A percentile compares a stretch with the other conserved stretches of the same genome.
phyloP scores from a whole-genome alignment of 2,113 vertebrate species.

The Leucoraja erinaceus region DNA sequence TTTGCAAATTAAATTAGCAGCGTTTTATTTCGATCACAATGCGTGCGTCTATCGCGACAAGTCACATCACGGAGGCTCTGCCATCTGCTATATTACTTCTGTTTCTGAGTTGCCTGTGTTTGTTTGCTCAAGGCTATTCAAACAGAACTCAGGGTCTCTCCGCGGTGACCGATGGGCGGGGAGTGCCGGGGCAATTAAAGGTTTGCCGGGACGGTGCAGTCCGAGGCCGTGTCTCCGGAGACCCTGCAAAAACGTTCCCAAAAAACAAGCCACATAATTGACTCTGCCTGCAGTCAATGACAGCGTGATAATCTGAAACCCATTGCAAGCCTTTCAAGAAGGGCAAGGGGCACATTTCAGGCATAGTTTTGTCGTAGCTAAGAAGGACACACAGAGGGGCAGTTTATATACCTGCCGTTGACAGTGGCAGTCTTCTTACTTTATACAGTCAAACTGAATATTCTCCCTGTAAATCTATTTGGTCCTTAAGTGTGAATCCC shows the following conservation, averaged over 20 bases:
- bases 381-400: not conserved
- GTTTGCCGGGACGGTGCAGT: not conserved
- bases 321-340: not conserved
- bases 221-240: not conserved
- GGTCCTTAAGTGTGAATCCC: not conserved
- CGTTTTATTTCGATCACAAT: not conserved
- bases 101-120: not conserved
- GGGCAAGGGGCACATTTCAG: not conserved
- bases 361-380: not conserved
- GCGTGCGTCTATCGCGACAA: not conserved
- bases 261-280: not conserved
- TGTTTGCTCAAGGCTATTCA: slow-evolving; percentile 37
- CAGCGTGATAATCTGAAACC: slow-evolving; percentile 17
- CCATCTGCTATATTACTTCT: slow-evolving; percentile 18
- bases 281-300: not conserved
- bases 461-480: not conserved
- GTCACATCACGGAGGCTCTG: not conserved
- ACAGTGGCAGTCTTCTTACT: not conserved
- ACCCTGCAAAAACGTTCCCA: not conserved
- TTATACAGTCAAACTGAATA: not conserved
- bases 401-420: not conserved
- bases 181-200: not conserved
- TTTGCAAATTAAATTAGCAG: slow-evolving; percentile 22
- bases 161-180: not conserved
- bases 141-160: slow-evolving; percentile 20